Conservation (phyloP, 1,140 invertebrate species). For the Prorops nasuta region DNA sequence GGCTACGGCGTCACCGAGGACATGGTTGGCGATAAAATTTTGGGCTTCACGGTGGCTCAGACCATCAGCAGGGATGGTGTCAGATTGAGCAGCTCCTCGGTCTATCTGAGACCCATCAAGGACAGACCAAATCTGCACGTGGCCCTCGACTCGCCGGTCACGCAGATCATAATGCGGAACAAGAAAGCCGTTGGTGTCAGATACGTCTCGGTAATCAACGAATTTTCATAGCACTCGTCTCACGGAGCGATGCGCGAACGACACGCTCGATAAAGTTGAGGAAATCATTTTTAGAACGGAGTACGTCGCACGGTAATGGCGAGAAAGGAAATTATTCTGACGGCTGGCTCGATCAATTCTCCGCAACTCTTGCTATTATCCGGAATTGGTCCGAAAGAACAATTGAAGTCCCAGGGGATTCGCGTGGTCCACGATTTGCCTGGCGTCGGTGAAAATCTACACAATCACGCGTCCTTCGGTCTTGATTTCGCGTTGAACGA, state of each 20-base stretch:
- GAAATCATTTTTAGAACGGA: conserved; percentile 46
- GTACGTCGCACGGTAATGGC: conserved; percentile 37
- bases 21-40: conserved; percentile 58
- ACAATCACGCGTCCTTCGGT: conserved; percentile 47
- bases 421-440: conserved; percentile 46
- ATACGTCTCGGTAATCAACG: conserved; percentile 23
- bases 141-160: conserved; percentile 64
- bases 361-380: conserved; percentile 60
- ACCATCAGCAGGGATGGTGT: conserved; percentile 64
- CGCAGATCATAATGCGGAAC: conserved; percentile 46
- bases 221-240: background rate
- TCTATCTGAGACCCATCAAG: conserved; percentile 63
- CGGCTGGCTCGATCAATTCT: conserved; percentile 50
- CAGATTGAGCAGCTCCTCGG: conserved; percentile 64
- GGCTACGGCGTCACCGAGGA: conserved; percentile 61
- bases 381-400: conserved; percentile 58
- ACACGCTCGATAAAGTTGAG: conserved; percentile 53
- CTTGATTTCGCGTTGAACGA: conserved; percentile 28
- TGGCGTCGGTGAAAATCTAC: conserved; percentile 62
- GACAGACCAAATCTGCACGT: conserved; percentile 70
- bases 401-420: conserved; percentile 49
- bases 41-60: conserved; percentile 54
- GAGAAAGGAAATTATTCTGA: conserved; percentile 51
- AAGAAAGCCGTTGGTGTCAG: conserved; percentile 31
- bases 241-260: conserved; percentile 16